phyloP scores from a whole-genome alignment of 2,888 invertebrate species.

The Notodonta ziczac region DNA sequence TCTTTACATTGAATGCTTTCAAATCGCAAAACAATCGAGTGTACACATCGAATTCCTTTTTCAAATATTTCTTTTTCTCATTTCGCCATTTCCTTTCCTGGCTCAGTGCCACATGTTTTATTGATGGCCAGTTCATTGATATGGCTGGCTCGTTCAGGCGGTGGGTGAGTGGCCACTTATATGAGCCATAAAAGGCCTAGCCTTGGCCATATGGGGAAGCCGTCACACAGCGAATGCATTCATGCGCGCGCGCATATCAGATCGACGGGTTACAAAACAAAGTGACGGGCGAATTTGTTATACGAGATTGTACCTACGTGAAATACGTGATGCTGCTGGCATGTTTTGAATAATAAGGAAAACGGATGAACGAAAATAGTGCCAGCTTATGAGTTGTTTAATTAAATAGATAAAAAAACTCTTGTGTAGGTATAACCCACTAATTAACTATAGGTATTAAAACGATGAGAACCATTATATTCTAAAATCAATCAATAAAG shows the following conservation, averaged over 20 bases:
- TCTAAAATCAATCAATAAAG: too few species aligned
- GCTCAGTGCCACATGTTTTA: conserved; percentile 83
- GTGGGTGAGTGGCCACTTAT: conserved; percentile 84
- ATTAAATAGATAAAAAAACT: too few species aligned
- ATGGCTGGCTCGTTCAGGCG: conserved; percentile 82
- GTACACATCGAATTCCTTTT: conserved; percentile 75
- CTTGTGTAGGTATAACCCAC: too few species aligned
- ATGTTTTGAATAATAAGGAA: conserved; percentile 23
- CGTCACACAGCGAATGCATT: conserved; percentile 78
- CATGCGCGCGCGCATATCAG: conserved; percentile 78
- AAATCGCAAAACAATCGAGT: conserved; percentile 77
- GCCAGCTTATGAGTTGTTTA: too few species aligned
- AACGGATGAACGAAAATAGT: conserved; percentile 8
- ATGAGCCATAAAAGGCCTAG: conserved; percentile 81
- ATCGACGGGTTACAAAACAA: conserved; percentile 72
- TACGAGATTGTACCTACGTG: conserved; percentile 48
- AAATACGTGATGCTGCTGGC: conserved; percentile 24
- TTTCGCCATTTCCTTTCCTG: conserved; percentile 82
- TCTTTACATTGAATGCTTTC: conserved; percentile 80
- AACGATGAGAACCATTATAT: too few species aligned
- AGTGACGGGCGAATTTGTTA: conserved; percentile 63
- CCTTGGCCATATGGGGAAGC: conserved; percentile 83
- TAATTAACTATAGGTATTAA: too few species aligned
- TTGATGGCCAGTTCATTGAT: conserved; percentile 84
- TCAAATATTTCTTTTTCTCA: conserved; percentile 82